These are phyloP conservation scores for Hemiprocne comata DNA, from an alignment of 2,113 vertebrate species.

Conservation along the genomic window DNA sequence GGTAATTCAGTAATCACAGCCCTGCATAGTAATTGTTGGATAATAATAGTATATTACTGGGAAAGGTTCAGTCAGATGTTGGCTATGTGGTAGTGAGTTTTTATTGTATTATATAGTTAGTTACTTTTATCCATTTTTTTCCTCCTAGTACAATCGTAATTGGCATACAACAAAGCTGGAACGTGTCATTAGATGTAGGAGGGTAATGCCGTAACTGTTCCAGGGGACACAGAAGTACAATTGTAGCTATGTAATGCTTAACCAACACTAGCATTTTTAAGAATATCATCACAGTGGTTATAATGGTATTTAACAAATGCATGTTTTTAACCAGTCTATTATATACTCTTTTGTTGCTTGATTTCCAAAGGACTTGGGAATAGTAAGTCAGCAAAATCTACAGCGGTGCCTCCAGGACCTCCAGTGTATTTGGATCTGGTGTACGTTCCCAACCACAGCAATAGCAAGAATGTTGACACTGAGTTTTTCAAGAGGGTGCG, in stretches of 20 bases:
- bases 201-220: background rate
- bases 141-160: background rate
- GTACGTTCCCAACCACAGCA: constrained; percentile 95
- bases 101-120: background rate
- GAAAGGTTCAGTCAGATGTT: background rate
- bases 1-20: background rate
- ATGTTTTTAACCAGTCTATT: background rate
- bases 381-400: constrained; percentile 77
- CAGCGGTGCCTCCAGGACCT: constrained; percentile 81
- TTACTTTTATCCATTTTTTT: background rate
- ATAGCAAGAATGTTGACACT: constrained; percentile 89
- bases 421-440: constrained; percentile 92
- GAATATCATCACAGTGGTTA: background rate
- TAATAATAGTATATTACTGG: background rate
- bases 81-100: background rate
- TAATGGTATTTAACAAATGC: background rate
- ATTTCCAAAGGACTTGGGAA: constrained; percentile 75
- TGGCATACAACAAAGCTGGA: background rate
- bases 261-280: background rate
- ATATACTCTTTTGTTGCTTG: background rate
- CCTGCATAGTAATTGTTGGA: background rate
- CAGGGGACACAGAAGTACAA: background rate
- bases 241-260: background rate
- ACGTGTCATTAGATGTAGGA: background rate
- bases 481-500: constrained; percentile 93